Base-by-base conservation (phyloP, 2,113 vertebrate genomes). In the Pituophis catenifer region DNA sequence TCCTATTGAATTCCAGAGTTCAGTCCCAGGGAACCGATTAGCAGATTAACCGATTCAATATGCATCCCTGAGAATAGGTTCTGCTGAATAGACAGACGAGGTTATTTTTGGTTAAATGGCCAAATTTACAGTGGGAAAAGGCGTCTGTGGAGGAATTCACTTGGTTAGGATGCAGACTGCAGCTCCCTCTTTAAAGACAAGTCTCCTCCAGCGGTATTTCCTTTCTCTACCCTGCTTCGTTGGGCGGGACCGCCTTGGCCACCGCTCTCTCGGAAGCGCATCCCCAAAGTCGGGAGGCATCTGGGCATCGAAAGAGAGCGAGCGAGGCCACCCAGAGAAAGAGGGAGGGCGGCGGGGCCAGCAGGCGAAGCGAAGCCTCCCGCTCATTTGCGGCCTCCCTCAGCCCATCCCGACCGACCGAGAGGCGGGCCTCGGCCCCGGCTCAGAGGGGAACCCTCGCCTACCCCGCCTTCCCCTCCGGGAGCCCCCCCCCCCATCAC, bases 401-500 rank as follows among this genome's bases (percentile, higher is more conserved):
- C 7, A 8, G 12, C 23, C 24, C 86, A 2, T n/a, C 86, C 24
- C 8, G 9, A 53, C 10, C 53, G 15, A 21, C 48, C 48, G 48
- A 23, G 86, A 44, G 55, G 55, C 55, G 21, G 57, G 55, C 1
- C 54, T 15, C 54, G 54, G 54, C 15, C 54, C 13, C 54, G 17
- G 54, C 54, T 13, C 54, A 3, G 54, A 55, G 54, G 13, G 54
- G 54, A 55, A 13, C 54, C 54, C 10, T 12, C 53, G 3, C 53
- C 53, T 0, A 11, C 53, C 53, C 2, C 53, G 11, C 21, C 57
- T 2, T 7, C 6, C 6, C 7, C 57, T 21, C 19, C 5, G 19
- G 59, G 26, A 12, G 0, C 1, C 26, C 8, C 62, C 29, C 29
- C 13, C 0, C 3, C 2, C 29, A 50, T 4, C 44, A 48, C n/a